Base-by-base conservation (phyloP, 2,113 vertebrate genomes). In the Asarcornis scutulata region DNA sequence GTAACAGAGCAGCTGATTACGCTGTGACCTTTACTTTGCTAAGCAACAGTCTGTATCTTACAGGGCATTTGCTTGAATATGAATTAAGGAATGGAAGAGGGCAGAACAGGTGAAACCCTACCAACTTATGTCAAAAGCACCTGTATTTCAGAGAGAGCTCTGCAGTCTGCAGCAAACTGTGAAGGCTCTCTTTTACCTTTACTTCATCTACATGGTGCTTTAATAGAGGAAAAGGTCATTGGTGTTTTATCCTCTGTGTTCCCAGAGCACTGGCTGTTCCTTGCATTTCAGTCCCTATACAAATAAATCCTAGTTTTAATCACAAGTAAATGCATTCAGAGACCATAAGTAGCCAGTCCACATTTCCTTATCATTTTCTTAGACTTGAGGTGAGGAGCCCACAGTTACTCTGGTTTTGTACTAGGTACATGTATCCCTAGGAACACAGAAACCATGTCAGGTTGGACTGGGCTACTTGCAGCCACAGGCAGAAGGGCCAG, bases 401-500 rank as follows among this genome's bases (percentile, higher is more conserved):
- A 27, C 13, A 52, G 50, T 9, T 55, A 4, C 1, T 9, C 5
- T 11, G 38, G 8, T 9, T 88, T 78, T 73, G 38, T 64, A 4
- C 53, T 36, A 52, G 52, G 3, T 21, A 9, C 9, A 0, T 2
- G 2, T 8, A 12, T n/a, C 38, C 4, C 21, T 32, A 48, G 38
- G 36, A 27, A 16, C 17, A 8, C 0, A 4, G 29, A 64, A 80
- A 31, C 3, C 9, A 20, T 8, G 7, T 29, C 21, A 12, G 7
- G 14, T 20, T 32, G 40, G 8, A 5, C 16, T 16, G 53, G 38
- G 25, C 40, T 44, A 17, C 13, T 27, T 29, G 26, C 17, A 5
- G 8, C 29, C 9, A 3, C 42, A 59, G 55, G 14, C 32, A 55
- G 48, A 14, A 48, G 29, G n/a, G 29, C 18, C 26, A 72, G 17